A percentile compares a stretch with the other conserved stretches of the same genome.
Evolutionary conservation across 2,888 invertebrate species (phyloP).

Genomic region (Eumerus sabulonum): DNA sequence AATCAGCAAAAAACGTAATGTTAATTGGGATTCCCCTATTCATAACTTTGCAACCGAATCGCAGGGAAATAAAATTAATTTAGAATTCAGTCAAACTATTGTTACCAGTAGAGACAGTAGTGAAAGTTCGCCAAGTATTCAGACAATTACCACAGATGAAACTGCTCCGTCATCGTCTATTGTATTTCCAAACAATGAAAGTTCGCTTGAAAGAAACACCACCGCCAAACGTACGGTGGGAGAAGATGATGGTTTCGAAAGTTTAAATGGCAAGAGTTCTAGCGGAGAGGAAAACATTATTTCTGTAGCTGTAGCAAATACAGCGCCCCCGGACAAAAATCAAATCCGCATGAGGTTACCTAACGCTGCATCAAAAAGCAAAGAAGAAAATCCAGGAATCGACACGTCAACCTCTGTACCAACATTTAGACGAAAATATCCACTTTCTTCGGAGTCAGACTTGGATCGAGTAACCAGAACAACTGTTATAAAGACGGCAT

Average conservation of each 20-base stretch:
- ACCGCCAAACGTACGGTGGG: constrained; percentile 74
- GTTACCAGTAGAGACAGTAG: constrained; percentile 28
- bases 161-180: constrained; percentile 71
- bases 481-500: constrained; percentile 20
- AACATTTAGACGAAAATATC: constrained; percentile 62
- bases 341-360: constrained; percentile 75
- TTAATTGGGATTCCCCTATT: constrained; percentile 78
- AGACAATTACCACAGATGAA: constrained; percentile 59
- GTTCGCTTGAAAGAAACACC: constrained; percentile 30
- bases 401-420: constrained; percentile 26
- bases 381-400: constrained; percentile 31
- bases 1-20: constrained; percentile 75
- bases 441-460: constrained; percentile 70
- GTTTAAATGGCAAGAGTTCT: constrained; percentile 89
- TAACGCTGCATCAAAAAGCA: constrained; percentile 39
- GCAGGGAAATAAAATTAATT: constrained; percentile 74
- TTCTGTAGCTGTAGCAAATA: constrained; percentile 11
- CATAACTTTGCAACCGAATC: constrained; percentile 74
- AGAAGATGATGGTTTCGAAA: constrained; percentile 92
- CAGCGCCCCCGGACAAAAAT: constrained; percentile 54
- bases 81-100: constrained; percentile 40
- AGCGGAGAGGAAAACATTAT: constrained; percentile 80
- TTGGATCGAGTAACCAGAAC: constrained; percentile 59
- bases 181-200: constrained; percentile 69
- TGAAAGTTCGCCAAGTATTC: constrained; percentile 30